These are phyloP conservation scores for Macrophya annulata DNA, from an alignment of 2,888 invertebrate species.

Conservation along the genomic window DNA sequence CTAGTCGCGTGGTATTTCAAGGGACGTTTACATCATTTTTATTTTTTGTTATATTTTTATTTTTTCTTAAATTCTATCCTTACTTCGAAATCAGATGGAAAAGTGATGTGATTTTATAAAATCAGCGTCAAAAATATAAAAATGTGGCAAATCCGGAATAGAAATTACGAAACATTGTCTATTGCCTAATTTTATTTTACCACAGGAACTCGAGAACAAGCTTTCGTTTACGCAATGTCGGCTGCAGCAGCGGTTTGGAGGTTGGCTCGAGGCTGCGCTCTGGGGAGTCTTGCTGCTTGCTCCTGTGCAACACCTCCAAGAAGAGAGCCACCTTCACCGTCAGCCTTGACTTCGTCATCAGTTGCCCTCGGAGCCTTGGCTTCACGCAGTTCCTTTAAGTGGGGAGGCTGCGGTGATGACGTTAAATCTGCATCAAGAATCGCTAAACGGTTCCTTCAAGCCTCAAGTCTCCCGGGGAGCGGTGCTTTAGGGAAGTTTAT, in stretches of 20 bases:
- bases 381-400: slow-evolving; percentile 86
- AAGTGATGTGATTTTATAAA: too few relatives aligned
- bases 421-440: slow-evolving; percentile 88
- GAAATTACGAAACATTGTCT: too few relatives aligned
- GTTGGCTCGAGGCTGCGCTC: slow-evolving; percentile 89
- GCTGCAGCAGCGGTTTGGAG: slow-evolving; percentile 90
- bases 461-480: slow-evolving; percentile 78
- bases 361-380: slow-evolving; percentile 71
- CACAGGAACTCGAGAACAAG: slow-evolving; percentile 92
- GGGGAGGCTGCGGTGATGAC: slow-evolving; percentile 95
- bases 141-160: too few relatives aligned
- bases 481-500: slow-evolving; percentile 78
- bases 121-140: too few relatives aligned
- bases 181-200: slow-evolving; percentile 33
- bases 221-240: slow-evolving; percentile 91
- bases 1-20: not conserved
- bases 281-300: slow-evolving; percentile 88
- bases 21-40: slow-evolving; percentile 20
- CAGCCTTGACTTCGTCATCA: slow-evolving; percentile 73
- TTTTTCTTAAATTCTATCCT: not conserved
- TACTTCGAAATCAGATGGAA: too few relatives aligned
- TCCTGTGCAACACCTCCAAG: slow-evolving; percentile 89
- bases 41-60: not conserved
- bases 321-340: slow-evolving; percentile 81
- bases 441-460: slow-evolving; percentile 87